Conservation (phyloP, 2,888 invertebrate species). For the Drosophila fungiperda region DNA sequence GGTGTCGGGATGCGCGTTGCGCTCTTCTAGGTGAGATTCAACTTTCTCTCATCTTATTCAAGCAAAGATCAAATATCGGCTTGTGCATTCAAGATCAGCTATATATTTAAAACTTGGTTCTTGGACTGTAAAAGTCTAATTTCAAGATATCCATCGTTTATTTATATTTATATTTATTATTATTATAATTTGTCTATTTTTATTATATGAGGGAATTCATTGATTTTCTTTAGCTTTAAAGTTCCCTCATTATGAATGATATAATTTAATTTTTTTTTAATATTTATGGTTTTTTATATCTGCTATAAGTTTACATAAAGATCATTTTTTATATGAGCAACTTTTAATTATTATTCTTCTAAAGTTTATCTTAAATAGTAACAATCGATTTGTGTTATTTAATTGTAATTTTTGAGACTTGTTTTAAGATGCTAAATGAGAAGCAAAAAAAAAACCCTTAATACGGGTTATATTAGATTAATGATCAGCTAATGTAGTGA, state of each 20-base stretch:
- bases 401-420: background rate
- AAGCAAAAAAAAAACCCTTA: background rate
- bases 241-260: background rate
- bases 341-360: background rate
- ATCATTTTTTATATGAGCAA: background rate
- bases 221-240: background rate
- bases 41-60: background rate
- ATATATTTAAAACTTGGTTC: background rate
- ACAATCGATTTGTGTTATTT: background rate
- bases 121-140: background rate
- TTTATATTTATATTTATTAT: background rate
- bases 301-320: background rate
- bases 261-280: background rate
- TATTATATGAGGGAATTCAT: background rate
- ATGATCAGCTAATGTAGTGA: background rate
- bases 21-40: slow-evolving; percentile 91
- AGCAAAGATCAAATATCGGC: too few relatives aligned
- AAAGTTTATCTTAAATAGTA: background rate
- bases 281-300: background rate
- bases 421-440: background rate
- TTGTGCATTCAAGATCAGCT: background rate
- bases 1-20: slow-evolving; percentile 94
- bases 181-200: background rate
- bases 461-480: background rate
- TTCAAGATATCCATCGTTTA: background rate